Conservation (phyloP, 2,797 vertebrate genomes). For the Danionella dracula region DNA sequence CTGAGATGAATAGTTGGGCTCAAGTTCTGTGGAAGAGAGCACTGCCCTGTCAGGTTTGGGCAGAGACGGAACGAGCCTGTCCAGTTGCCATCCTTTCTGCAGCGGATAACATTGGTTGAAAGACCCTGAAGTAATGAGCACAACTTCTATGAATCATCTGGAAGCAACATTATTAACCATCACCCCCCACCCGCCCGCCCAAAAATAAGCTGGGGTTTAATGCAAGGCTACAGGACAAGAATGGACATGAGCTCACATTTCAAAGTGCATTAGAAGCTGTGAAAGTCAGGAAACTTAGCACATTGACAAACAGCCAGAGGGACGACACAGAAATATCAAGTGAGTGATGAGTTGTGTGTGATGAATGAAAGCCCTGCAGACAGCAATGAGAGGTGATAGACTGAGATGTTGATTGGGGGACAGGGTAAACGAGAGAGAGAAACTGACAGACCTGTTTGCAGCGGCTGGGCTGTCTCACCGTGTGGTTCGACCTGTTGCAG, state of each 20-base stretch:
- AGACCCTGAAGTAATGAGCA: constrained; percentile 59
- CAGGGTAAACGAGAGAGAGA: constrained; percentile 46
- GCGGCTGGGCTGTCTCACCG: constrained; percentile 71
- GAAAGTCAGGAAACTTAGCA: neutral
- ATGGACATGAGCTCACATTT: neutral
- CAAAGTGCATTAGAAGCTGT: neutral
- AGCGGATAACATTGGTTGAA: constrained; percentile 82
- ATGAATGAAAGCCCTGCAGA: neutral
- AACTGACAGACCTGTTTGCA: constrained; percentile 74
- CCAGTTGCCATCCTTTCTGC: constrained; percentile 95
- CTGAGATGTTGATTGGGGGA: neutral
- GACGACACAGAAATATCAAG: neutral
- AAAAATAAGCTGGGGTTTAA: neutral
- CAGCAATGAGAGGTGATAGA: neutral
- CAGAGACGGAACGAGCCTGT: constrained; percentile 92
- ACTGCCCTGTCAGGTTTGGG: constrained; percentile 83
- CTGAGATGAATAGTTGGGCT: constrained; percentile 81
- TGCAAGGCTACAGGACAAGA: neutral
- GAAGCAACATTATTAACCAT: neutral
- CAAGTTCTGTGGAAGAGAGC: constrained; percentile 82
- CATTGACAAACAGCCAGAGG: constrained; percentile 1
- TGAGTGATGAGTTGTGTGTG: neutral
- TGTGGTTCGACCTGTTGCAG: constrained; percentile 76
- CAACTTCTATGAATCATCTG: constrained; percentile 23
- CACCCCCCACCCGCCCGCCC: neutral